Percentiles rank a stretch among this genome's conserved stretches.
Evolutionary conservation across 2,113 vertebrate species (phyloP).

Genomic region (Siniperca knerii): DNA sequence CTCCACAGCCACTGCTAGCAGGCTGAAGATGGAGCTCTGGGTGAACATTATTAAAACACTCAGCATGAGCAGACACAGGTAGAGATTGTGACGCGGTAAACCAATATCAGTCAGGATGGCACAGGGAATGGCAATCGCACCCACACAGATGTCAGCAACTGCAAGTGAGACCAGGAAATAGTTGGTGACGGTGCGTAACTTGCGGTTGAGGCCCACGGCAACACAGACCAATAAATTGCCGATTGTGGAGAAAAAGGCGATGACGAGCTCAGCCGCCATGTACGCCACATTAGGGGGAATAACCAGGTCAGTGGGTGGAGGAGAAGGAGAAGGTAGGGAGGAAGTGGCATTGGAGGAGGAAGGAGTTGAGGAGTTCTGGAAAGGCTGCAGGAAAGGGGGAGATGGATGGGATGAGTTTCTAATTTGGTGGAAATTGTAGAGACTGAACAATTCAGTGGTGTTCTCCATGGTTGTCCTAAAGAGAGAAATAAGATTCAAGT

Average conservation of each 20-base stretch:
- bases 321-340: not conserved
- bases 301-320: constrained; percentile 16
- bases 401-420: not conserved
- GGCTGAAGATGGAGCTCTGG: constrained; percentile 86
- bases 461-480: constrained; percentile 51
- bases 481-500: constrained; percentile 8
- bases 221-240: constrained; percentile 84
- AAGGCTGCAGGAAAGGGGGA: not conserved
- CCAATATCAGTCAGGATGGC: constrained; percentile 84
- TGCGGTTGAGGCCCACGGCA: constrained; percentile 81
- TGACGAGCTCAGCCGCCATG: constrained; percentile 79
- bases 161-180: constrained; percentile 87
- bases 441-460: not conserved
- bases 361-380: not conserved
- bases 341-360: not conserved
- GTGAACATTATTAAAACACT: constrained; percentile 86
- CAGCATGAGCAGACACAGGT: constrained; percentile 85
- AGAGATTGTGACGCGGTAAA: constrained; percentile 77
- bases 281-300: constrained; percentile 77
- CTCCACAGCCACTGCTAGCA: constrained; percentile 85
- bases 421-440: constrained; percentile 11
- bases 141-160: constrained; percentile 83
- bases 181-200: constrained; percentile 84
- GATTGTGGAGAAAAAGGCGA: constrained; percentile 78
- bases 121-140: constrained; percentile 84